Base-by-base conservation (phyloP, 2,113 vertebrate genomes). In the Hippocampus barbouri region DNA sequence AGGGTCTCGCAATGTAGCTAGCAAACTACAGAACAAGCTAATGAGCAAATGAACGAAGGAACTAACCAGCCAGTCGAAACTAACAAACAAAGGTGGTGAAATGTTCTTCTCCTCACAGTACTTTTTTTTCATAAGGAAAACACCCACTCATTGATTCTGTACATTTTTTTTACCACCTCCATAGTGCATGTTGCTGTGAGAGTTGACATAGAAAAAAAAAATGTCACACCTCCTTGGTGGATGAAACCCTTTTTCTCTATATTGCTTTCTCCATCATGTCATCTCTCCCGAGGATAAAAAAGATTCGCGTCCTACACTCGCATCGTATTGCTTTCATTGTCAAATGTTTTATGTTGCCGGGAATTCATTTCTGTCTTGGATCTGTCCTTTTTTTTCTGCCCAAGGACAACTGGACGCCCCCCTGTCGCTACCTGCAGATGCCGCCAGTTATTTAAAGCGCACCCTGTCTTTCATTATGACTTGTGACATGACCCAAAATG, bases 401-500 rank as follows among this genome's bases (percentile, higher is more conserved):
- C 87, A 86, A 93, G 87, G 87, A 88, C 92, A 91, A 61, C 74
- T 8, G 15, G 5, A 88, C 30, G 77, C 80, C 66, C 76, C 25
- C 54, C 71, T 76, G 71, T 92, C 89, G 89, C n/a, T 25, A 66
- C 49, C 66, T 30, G 40, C 90, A 85, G 79, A 91, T 88, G 82
- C 90, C 87, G 72, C 72, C 82, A 81, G 89, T 94, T 92, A 90
- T 91, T 92, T 94, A 90, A 93, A 94, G 93, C 86, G 84, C 81
- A 79, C 86, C 91, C 87, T 78, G 82, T 90, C 93, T 93, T 90
- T 92, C 88, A 93, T 92, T 77, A 91, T 88, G 90, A 92, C 85
- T 91, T 92, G 83, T 93, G 93, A 93, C 93, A 94, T 92, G 94
- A 91, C 93, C 92, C 89, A 90, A 93, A 93, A 92, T 90, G 79